Evolutionary conservation across 1,140 invertebrate genomes (phyloP).

Genomic region (Trichoplusia ni): DNA sequence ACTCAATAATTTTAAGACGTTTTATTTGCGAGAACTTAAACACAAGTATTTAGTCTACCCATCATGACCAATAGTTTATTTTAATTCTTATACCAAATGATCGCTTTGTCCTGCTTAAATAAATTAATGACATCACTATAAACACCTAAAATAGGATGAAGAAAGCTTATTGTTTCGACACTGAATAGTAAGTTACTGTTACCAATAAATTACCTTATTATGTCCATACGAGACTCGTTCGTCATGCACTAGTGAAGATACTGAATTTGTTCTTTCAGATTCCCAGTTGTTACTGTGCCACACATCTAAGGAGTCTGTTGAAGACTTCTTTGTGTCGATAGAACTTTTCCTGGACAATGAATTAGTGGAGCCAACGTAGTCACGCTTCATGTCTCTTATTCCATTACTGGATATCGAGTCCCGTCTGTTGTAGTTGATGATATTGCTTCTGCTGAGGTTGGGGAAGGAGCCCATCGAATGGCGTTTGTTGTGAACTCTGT

Average conservation of each 20-base stretch:
- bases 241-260: constrained; percentile 53
- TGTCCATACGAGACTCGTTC: constrained; percentile 56
- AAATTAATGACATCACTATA: constrained; percentile 6
- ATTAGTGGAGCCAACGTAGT: constrained; percentile 73
- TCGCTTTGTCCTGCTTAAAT: background rate
- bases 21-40: too few relatives aligned
- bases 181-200: constrained; percentile 23
- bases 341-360: constrained; percentile 79
- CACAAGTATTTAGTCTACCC: too few relatives aligned
- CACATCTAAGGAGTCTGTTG: constrained; percentile 87
- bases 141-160: background rate
- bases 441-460: constrained; percentile 61
- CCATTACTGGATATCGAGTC: constrained; percentile 60
- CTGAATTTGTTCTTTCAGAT: constrained; percentile 75
- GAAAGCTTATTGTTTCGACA: background rate
- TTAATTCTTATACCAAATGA: too few relatives aligned
- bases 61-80: too few relatives aligned
- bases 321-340: constrained; percentile 83
- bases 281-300: constrained; percentile 87
- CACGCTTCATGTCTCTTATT: constrained; percentile 76
- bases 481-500: constrained; percentile 71
- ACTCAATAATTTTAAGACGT: too few relatives aligned
- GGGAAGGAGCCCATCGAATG: constrained; percentile 77
- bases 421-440: constrained; percentile 68
- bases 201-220: constrained; percentile 66